Evolutionary conservation across 2,113 vertebrate genomes (phyloP).

Genomic region (Saccopteryx bilineata): DNA sequence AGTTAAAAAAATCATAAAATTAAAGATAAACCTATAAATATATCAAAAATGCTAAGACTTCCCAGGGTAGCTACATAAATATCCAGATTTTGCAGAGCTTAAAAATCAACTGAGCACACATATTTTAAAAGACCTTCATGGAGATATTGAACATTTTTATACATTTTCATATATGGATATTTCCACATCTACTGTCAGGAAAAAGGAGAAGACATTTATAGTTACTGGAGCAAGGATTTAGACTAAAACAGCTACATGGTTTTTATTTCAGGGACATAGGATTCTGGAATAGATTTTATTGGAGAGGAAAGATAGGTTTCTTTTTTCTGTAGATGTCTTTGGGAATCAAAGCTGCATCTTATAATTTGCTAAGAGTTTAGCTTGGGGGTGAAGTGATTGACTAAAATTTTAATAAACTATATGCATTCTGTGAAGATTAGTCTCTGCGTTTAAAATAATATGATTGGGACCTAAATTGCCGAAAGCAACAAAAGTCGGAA

Average conservation of each 20-base stretch:
- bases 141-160: constrained; percentile 52
- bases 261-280: background rate
- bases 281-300: constrained; percentile 13
- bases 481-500: background rate
- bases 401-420: constrained; percentile 52
- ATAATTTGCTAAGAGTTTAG: constrained; percentile 28
- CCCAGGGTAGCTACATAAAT: background rate
- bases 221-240: constrained; percentile 45
- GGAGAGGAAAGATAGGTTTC: background rate
- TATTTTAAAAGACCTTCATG: constrained; percentile 11
- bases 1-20: background rate
- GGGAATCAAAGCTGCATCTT: background rate
- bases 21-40: background rate
- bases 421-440: constrained; percentile 1
- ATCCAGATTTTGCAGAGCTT: background rate
- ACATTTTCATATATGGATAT: constrained; percentile 38
- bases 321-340: constrained; percentile 18
- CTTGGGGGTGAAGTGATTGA: background rate
- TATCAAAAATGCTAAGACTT: background rate
- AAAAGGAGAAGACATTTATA: constrained; percentile 55
- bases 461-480: constrained; percentile 38
- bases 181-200: constrained; percentile 20
- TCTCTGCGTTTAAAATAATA: background rate
- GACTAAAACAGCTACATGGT: constrained; percentile 32
- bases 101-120: background rate